These are phyloP conservation scores for Calyptomena viridis DNA, from an alignment of 2,113 vertebrate species.

Conservation along the genomic window DNA sequence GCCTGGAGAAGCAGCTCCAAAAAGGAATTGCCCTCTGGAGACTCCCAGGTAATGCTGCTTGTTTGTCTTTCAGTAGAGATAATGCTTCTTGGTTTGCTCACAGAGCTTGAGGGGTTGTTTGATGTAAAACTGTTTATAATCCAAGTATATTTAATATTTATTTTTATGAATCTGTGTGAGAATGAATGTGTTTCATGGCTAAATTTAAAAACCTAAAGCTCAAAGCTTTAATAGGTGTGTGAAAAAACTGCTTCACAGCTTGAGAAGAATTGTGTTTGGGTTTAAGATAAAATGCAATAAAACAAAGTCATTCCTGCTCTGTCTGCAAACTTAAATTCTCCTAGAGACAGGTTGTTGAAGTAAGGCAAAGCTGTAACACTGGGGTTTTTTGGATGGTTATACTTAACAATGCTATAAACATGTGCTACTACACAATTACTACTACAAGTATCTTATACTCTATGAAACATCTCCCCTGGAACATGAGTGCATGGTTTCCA, in stretches of 20 bases:
- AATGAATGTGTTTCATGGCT: neutral
- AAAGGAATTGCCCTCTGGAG: neutral
- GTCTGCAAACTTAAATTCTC: neutral
- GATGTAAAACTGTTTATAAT: neutral
- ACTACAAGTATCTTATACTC: neutral
- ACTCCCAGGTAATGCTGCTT: neutral
- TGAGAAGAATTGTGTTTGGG: neutral
- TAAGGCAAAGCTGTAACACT: neutral
- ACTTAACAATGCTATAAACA: fast-evolving
- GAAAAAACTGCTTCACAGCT: neutral
- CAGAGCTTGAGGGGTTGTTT: neutral
- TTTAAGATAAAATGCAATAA: neutral
- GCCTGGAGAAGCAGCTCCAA: neutral
- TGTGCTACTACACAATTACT: neutral
- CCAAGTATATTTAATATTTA: fast-evolving
- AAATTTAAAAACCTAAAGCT: neutral
- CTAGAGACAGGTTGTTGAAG: neutral
- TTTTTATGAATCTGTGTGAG: neutral
- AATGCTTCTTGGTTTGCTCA: neutral
- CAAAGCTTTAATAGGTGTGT: neutral
- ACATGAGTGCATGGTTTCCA: neutral
- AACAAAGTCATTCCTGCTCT: neutral
- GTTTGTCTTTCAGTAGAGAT: neutral
- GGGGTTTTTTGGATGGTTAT: neutral
- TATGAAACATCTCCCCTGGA: neutral